Evolutionary conservation across 2,888 invertebrate genomes (phyloP).

Genomic region (Hermaeophaga mercurialis): DNA sequence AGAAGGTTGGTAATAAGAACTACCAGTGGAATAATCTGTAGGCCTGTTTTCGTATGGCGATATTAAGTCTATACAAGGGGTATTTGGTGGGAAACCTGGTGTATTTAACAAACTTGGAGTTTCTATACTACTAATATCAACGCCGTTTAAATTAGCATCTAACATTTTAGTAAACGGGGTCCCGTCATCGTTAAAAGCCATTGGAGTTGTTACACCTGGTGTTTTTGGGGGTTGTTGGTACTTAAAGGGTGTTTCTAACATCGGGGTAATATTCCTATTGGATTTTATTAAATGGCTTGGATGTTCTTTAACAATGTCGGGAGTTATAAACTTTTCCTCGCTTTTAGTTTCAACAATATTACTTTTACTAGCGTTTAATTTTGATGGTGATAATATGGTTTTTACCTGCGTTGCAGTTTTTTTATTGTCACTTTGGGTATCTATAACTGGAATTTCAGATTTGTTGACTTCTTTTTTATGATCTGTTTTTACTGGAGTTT

Average conservation of each 20-base stretch:
- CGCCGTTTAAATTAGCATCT: constrained; percentile 48
- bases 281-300: constrained; percentile 29
- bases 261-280: constrained; percentile 42
- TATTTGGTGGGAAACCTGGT: constrained; percentile 49
- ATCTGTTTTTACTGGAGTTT: constrained; percentile 22
- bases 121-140: constrained; percentile 48
- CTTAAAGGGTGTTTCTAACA: constrained; percentile 44
- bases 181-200: constrained; percentile 21
- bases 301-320: constrained; percentile 29
- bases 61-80: constrained; percentile 39
- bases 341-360: constrained; percentile 32
- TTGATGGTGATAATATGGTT: constrained; percentile 46
- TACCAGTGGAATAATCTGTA: constrained; percentile 56
- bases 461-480: neutral
- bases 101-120: constrained; percentile 54
- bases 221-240: constrained; percentile 45
- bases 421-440: no score
- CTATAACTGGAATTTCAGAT: neutral
- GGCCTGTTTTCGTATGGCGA: constrained; percentile 42
- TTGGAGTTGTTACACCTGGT: constrained; percentile 38
- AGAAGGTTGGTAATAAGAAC: constrained; percentile 56
- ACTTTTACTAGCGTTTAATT: constrained; percentile 45
- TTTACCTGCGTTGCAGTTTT: constrained; percentile 15
- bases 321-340: constrained; percentile 38
- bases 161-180: constrained; percentile 53